Evolutionary conservation across 1,140 invertebrate genomes (phyloP), one percentile per base, ranked within the genome.

Genomic region (Andricus grossulariae): DNA sequence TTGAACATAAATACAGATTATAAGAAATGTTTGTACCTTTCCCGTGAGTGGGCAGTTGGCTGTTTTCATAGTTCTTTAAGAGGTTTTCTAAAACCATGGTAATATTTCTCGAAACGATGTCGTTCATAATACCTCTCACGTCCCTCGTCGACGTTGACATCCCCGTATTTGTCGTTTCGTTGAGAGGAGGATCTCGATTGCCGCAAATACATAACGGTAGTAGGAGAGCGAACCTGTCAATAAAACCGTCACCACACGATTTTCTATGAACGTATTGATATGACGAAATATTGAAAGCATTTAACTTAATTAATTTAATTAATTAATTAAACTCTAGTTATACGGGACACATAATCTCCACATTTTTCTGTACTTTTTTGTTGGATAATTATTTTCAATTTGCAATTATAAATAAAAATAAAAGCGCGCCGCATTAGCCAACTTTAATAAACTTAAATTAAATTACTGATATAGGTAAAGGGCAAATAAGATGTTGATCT

Each of bases 31-130:
- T 76, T 71, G 82, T 88, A 96, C 96, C 95, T 93, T 95, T 94
- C 45, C 95, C 95, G 82, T 97, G 95, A 4, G 95, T 96, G 7
- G 97, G 97, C 66, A 97, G 90, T 77, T 98, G 95, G 13, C 96
- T 96, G 84, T 96, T 97, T 89, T 98, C 97, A 85, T 98, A 98
- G 84, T 97, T 96, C 87, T 97, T 96, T 70, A 98, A 90, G 8
- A 98, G 92, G 85, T 96, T 97, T 85, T 98, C 96, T 72, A 98
- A 89, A 1, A 98, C 94, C 83, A 95, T 93, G 0, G 96, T 96
- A 45, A 97, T 97, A 84, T 97, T 97, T 78, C 93, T 94, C 39
- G 95, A 96, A 0, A 96, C 93, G 21, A 94, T 93, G 76, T 96
- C 95, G 73, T 95, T 95, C 0, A 93, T 90, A 0, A 91, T 91